Conservation (phyloP, 2,888 invertebrate genomes). For the Bhutanitis thaidina region DNA sequence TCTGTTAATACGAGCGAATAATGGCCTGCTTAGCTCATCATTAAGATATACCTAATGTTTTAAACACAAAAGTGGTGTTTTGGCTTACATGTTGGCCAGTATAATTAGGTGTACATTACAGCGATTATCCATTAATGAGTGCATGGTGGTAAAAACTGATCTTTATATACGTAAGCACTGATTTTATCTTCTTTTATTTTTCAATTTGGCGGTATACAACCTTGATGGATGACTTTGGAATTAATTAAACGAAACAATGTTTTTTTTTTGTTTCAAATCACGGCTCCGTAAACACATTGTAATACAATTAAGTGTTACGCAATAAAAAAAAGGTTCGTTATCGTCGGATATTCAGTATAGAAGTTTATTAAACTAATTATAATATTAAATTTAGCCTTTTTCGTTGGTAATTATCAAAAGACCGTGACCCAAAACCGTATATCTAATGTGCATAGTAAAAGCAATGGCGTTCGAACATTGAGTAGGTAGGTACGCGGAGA, state of each 20-base stretch:
- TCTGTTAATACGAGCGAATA: too few relatives aligned
- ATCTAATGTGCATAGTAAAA: background rate
- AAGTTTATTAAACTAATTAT: constrained; percentile 9
- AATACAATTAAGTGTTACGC: constrained; percentile 9
- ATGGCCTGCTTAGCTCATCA: too few relatives aligned
- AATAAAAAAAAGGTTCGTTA: background rate
- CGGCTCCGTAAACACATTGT: constrained; percentile 7
- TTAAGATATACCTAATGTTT: too few relatives aligned
- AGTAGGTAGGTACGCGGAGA: background rate
- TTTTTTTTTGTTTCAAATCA: constrained; percentile 8
- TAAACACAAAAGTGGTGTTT: too few relatives aligned
- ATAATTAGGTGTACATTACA: background rate
- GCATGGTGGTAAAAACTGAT: constrained; percentile 3
- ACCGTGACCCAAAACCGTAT: constrained; percentile 12
- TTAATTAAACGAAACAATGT: constrained; percentile 19
- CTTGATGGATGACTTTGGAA: constrained; percentile 21
- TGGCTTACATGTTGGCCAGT: background rate
- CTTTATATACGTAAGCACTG: constrained; percentile 8
- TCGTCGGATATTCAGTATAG: background rate
- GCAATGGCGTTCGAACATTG: background rate
- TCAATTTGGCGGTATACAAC: constrained; percentile 12
- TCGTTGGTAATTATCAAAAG: constrained; percentile 6
- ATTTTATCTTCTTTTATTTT: constrained; percentile 19
- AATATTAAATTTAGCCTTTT: constrained; percentile 4
- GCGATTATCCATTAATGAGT: background rate